Base-by-base conservation (phyloP, 2,113 vertebrate species). In the Vicugna pacos region DNA sequence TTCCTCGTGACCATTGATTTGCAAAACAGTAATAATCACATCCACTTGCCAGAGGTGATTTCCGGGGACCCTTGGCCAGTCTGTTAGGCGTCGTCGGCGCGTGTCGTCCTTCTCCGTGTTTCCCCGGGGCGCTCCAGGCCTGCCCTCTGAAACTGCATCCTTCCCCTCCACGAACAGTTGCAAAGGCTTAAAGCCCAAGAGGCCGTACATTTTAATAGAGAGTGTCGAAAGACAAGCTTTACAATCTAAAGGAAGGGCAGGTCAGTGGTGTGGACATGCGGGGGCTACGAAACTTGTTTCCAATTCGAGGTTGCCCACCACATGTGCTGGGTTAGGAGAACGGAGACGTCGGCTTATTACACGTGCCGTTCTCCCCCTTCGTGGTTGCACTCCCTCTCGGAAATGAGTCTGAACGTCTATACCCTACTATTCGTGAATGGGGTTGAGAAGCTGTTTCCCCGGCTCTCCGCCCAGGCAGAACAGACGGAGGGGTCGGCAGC, bases 401-500 rank as follows among this genome's bases (percentile, higher is more conserved):
- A 35, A 65, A 24, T 17, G 64, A 11, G 67, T 20, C 26, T 6
- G 17, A 13, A 9, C 1, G 2, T 38, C 54, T 64, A 90, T n/a
- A 1, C 28, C 32, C 22, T 9, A 6, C 17, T 46, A 0, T 48
- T 73, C 1, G 10, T 0, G 1, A 15, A 35, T 20, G 22, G 32
- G 16, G 7, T 13, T 4, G 5, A 1, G 15, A 30, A 8, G 13
- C 52, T 56, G 4, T 65, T 60, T 62, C 22, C 67, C 50, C 0
- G 0, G 11, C 26, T 13, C 64, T 75, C 28, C 3, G 0, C 1
- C 0, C n/a, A 46, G 0, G 35, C 65, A 17, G 3, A n/a, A 52
- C 67, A 17, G 4, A 69, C 0, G 20, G 38, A 30, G 42, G 38
- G 73, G 17, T 42, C 10, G 1, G 28, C 14, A 17, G 30, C 17